These are phyloP conservation scores for Acanthochromis polyacanthus DNA, from an alignment of 2,113 vertebrate species.

Conservation along the genomic window DNA sequence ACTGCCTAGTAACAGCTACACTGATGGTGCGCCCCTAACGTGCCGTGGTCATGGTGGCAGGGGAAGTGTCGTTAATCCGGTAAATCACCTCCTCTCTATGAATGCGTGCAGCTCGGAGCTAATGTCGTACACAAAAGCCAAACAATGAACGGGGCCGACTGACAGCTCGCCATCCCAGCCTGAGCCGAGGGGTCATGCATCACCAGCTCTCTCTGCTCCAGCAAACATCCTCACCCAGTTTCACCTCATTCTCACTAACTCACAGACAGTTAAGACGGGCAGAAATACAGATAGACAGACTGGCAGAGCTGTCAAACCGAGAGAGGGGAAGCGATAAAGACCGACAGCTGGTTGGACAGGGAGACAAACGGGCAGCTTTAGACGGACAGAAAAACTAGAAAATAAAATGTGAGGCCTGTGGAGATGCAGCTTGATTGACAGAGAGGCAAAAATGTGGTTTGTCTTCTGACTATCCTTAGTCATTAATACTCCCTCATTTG, in stretches of 20 bases:
- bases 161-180: constrained; percentile 58
- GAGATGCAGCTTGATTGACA: constrained; percentile 25
- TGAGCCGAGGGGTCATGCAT: constrained; percentile 64
- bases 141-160: constrained; percentile 64
- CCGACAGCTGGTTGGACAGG: constrained; percentile 45
- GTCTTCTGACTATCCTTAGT: background rate
- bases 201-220: constrained; percentile 61
- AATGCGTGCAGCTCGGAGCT: constrained; percentile 32
- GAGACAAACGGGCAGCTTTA: constrained; percentile 39
- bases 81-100: constrained; percentile 54
- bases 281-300: constrained; percentile 66
- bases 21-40: constrained; percentile 32
- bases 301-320: constrained; percentile 53
- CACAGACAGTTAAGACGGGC: constrained; percentile 53
- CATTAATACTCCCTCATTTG: constrained; percentile 8
- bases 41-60: constrained; percentile 21
- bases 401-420: background rate
- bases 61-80: constrained; percentile 55
- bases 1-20: constrained; percentile 10
- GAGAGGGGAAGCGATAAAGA: constrained; percentile 40
- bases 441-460: background rate
- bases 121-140: constrained; percentile 55
- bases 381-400: constrained; percentile 34
- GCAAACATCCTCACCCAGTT: constrained; percentile 60
- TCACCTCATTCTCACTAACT: constrained; percentile 64